A percentile compares a stretch with the other conserved stretches of the same genome.
phyloP scores from a whole-genome alignment of 2,888 invertebrate genomes.

The Chorisops tibialis region DNA sequence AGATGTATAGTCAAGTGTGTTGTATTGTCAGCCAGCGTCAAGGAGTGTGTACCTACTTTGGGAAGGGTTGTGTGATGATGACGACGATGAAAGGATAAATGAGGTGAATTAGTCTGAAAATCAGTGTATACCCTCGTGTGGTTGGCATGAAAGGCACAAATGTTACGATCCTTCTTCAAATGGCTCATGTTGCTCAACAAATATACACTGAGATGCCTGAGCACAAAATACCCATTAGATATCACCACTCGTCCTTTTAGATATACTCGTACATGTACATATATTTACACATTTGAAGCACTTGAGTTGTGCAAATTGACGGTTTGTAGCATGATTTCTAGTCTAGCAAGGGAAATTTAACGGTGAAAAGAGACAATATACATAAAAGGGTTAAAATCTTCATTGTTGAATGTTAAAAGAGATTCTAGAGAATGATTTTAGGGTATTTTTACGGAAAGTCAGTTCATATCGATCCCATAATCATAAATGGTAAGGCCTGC shows the following conservation, averaged over 20 bases:
- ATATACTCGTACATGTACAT: background rate
- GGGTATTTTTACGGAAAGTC: no score
- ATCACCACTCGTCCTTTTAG: conserved; percentile 34
- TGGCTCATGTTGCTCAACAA: conserved; percentile 12
- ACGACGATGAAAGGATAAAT: conserved; percentile 22
- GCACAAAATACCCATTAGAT: conserved; percentile 36
- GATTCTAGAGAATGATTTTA: no score
- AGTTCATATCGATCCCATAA: no score
- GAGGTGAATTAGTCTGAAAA: conserved; percentile 22
- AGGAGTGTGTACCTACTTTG: conserved; percentile 7
- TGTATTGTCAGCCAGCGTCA: no score
- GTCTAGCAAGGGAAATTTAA: no score
- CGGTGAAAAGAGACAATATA: no score
- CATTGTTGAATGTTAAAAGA: no score
- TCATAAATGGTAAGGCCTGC: no score
- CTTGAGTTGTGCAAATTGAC: background rate
- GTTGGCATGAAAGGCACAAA: background rate
- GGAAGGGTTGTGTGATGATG: conserved; percentile 20
- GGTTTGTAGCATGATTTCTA: background rate
- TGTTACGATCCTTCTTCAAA: conserved; percentile 5
- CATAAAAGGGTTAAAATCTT: no score
- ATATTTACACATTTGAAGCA: background rate
- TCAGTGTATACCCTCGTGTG: conserved; percentile 18
- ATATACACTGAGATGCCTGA: conserved; percentile 9
- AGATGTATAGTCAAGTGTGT: no score